phyloP scores from a whole-genome alignment of 2,797 vertebrate genomes.

The Micromesistius poutassou region DNA sequence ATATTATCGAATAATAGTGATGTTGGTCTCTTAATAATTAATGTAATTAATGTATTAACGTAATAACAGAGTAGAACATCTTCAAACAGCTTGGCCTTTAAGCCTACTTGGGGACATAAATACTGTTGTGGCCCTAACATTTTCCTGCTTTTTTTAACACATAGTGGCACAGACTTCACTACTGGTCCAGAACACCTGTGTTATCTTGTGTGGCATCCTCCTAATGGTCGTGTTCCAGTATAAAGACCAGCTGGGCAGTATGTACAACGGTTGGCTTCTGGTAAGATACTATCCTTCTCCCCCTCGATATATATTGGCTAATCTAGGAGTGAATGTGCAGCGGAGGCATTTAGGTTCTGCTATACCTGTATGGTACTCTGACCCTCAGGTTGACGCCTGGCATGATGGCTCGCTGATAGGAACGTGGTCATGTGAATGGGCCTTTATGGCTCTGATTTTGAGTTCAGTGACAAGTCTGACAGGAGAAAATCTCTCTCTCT shows the following conservation, averaged over 20 bases:
- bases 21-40: no score
- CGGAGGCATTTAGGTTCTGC: slow-evolving; percentile 8
- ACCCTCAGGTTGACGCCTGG: slow-evolving; percentile 17
- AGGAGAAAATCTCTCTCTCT: background rate
- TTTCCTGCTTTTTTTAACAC: slow-evolving; percentile 13
- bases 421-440: slow-evolving; percentile 2
- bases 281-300: slow-evolving; percentile 71
- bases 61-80: background rate
- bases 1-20: background rate
- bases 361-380: slow-evolving; percentile 19
- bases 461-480: background rate
- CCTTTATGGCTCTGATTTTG: slow-evolving; percentile 22
- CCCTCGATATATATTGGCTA: background rate
- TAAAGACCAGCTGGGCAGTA: slow-evolving; percentile 80
- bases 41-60: no score
- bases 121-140: slow-evolving; percentile 35
- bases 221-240: slow-evolving; percentile 94
- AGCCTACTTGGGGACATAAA: background rate
- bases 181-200: slow-evolving; percentile 91
- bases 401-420: slow-evolving; percentile 26
- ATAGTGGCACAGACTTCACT: slow-evolving; percentile 95
- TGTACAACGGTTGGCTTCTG: slow-evolving; percentile 95
- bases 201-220: slow-evolving; percentile 89
- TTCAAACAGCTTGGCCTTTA: background rate
- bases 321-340: slow-evolving; percentile 16